These are phyloP conservation scores for Pteromalus puparum DNA, from an alignment of 1,140 invertebrate genomes.

Conservation along the genomic window DNA sequence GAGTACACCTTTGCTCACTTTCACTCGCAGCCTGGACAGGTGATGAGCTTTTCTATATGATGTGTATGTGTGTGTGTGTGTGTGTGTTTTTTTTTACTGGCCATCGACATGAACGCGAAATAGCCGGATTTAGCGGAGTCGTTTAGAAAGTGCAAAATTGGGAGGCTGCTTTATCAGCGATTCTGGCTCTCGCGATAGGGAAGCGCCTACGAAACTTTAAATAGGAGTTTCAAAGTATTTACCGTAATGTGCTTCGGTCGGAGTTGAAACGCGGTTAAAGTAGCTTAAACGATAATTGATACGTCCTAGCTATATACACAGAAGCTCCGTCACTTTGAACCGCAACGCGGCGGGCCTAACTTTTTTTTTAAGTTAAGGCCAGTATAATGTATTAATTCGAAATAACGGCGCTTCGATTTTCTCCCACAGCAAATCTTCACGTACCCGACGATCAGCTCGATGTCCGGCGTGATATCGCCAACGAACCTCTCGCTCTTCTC, in stretches of 20 bases:
- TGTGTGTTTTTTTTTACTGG: no score
- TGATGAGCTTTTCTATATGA: conserved; percentile 74
- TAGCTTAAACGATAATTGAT: conserved; percentile 51
- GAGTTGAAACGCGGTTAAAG: conserved; percentile 42
- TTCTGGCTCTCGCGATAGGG: conserved; percentile 21
- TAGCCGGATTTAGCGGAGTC: neutral
- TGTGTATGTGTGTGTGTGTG: no score
- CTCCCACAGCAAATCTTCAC: conserved; percentile 86
- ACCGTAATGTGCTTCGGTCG: conserved; percentile 26
- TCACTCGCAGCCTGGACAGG: conserved; percentile 92
- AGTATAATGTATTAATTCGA: no score
- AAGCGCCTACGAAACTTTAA: conserved; percentile 46
- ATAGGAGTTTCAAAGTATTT: conserved; percentile 52
- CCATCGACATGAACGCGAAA: neutral
- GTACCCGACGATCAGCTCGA: conserved; percentile 88
- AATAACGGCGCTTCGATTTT: neutral
- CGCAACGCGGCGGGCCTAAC: neutral
- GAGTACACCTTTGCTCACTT: conserved; percentile 93
- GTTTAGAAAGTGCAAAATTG: conserved; percentile 34
- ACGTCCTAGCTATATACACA: neutral
- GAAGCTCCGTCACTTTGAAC: conserved; percentile 22
- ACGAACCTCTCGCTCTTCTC: conserved; percentile 92
- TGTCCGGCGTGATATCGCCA: conserved; percentile 91
- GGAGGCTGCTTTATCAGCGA: conserved; percentile 11
- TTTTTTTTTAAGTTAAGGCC: no score